Conservation (phyloP, 2,113 vertebrate genomes). For the Sinocyclocheilus anshuiensis region DNA sequence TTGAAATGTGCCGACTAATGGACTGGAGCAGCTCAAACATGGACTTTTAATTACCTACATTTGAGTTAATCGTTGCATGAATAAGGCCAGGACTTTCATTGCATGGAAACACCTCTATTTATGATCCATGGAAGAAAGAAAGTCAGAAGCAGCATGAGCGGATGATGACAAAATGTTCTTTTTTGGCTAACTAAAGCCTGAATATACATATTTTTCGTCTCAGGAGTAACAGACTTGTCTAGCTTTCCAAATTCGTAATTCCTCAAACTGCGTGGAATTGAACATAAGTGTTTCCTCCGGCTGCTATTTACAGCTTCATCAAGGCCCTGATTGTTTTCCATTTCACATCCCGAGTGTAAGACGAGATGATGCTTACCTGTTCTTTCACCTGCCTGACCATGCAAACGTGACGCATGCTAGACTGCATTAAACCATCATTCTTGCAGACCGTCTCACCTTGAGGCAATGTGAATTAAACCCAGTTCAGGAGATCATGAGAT, state of each 20-base stretch:
- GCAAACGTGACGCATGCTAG: not conserved
- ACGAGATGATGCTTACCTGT: slow-evolving; percentile 40
- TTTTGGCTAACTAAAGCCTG: not conserved
- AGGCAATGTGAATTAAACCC: not conserved
- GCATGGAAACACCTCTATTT: not conserved
- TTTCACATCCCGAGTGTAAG: slow-evolving; percentile 24
- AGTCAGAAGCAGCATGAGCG: not conserved
- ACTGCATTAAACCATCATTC: not conserved
- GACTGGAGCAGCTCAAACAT: not conserved
- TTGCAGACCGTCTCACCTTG: not conserved
- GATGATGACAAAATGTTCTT: not conserved
- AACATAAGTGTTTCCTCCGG: slow-evolving; percentile 15
- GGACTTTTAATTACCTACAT: not conserved
- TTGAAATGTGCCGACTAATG: not conserved
- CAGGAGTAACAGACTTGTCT: not conserved
- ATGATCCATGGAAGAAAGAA: not conserved
- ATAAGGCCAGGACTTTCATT: not conserved
- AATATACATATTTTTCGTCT: not conserved
- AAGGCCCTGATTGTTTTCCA: slow-evolving; percentile 5
- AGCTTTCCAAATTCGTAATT: not conserved
- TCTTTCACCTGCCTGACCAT: not conserved
- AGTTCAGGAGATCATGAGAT: slow-evolving; percentile 31
- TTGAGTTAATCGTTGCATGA: not conserved
- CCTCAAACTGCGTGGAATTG: not conserved
- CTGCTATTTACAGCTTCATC: slow-evolving; percentile 7